Evolutionary conservation across 2,888 invertebrate genomes (phyloP).

Genomic region (Polymixis lichenea): DNA sequence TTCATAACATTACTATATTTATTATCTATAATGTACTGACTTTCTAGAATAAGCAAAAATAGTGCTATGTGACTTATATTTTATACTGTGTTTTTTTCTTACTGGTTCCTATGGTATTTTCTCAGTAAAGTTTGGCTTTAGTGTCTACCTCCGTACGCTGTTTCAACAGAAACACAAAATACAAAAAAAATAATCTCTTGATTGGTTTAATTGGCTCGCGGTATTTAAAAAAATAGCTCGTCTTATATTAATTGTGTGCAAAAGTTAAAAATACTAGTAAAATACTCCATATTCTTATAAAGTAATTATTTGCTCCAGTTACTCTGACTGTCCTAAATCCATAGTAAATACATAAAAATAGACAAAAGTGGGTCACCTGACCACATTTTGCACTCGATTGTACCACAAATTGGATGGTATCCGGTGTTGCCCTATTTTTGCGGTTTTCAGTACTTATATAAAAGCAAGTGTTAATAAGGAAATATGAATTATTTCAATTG

Average conservation of each 20-base stretch:
- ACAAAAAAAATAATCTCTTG: background rate
- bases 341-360: constrained; percentile 3
- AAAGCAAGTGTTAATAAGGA: constrained; percentile 35
- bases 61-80: background rate
- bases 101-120: constrained; percentile 6
- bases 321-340: background rate
- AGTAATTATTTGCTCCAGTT: background rate
- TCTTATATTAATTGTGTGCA: background rate
- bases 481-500: constrained; percentile 39
- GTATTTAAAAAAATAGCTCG: background rate
- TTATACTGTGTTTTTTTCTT: background rate
- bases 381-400: constrained; percentile 64
- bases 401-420: constrained; percentile 26
- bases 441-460: constrained; percentile 45
- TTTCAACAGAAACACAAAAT: background rate
- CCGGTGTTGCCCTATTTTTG: constrained; percentile 29
- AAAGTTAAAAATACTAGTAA: background rate
- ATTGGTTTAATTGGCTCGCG: background rate
- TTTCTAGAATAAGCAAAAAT: constrained; percentile 6
- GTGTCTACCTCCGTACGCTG: background rate
- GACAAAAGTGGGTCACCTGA: constrained; percentile 34
- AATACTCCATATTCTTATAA: background rate
- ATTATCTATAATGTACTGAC: background rate
- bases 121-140: background rate
- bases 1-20: constrained; percentile 13